phyloP scores from a whole-genome alignment of 2,797 vertebrate genomes.

The Enteromius thamalakanensis region DNA sequence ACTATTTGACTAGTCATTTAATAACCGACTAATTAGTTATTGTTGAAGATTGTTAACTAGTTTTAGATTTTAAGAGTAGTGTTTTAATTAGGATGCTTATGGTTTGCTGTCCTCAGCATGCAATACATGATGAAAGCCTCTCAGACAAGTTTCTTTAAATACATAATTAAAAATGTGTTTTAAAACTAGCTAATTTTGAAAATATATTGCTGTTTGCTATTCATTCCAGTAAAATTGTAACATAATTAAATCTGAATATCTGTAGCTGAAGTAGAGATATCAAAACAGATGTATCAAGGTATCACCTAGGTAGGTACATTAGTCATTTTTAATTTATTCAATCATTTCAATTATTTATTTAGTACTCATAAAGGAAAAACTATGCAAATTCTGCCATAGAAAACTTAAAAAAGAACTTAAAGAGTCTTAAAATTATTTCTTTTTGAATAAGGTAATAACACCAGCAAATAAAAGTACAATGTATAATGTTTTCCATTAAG shows the following conservation, averaged over 20 bases:
- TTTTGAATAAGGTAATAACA: background rate
- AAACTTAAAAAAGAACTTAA: background rate
- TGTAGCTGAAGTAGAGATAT: background rate
- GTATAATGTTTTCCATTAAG: background rate
- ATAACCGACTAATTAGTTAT: background rate
- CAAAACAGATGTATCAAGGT: background rate
- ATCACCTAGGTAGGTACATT: background rate
- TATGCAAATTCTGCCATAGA: background rate
- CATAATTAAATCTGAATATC: background rate
- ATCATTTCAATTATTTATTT: background rate
- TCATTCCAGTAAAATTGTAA: background rate
- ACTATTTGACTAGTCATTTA: background rate
- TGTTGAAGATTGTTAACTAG: background rate
- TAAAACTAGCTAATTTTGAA: background rate
- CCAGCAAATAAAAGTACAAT: background rate
- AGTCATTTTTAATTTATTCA: background rate
- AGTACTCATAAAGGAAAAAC: background rate
- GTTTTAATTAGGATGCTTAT: background rate
- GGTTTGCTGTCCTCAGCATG: background rate
- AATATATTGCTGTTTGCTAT: background rate
- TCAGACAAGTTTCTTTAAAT: background rate
- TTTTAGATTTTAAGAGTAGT: background rate
- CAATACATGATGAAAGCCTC: background rate
- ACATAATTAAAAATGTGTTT: background rate
- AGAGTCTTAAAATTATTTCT: background rate